These are phyloP conservation scores for Podargus strigoides DNA, from an alignment of 2,797 vertebrate genomes.

Conservation along the genomic window DNA sequence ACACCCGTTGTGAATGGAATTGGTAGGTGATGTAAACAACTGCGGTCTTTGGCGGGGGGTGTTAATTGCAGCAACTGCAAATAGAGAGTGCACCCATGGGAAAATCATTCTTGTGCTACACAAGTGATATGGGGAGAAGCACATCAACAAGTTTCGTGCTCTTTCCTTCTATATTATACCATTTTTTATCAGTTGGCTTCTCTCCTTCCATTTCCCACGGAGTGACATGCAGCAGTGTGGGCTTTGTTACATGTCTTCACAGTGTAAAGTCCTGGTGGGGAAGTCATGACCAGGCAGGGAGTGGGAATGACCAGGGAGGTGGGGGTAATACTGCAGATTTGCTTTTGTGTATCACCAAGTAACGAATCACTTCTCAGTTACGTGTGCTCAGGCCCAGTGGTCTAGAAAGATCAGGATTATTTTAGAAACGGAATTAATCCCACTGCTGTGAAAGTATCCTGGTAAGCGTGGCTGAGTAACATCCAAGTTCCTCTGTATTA, in stretches of 20 bases:
- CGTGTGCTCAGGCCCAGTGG: background rate
- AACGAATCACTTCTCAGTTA: background rate
- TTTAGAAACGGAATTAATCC: background rate
- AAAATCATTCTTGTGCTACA: background rate
- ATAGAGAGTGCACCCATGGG: background rate
- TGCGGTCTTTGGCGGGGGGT: background rate
- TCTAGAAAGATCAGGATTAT: background rate
- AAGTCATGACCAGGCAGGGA: background rate
- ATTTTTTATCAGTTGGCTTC: background rate
- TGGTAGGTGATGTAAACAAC: constrained; percentile 77
- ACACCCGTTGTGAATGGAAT: constrained; percentile 80
- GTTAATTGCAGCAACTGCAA: background rate
- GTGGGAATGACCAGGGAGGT: background rate
- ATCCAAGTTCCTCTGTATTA: background rate
- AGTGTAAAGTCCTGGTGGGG: background rate
- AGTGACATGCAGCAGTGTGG: background rate
- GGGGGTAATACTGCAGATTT: background rate
- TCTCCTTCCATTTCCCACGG: background rate
- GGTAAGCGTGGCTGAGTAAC: background rate
- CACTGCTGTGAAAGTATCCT: background rate
- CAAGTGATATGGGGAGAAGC: background rate
- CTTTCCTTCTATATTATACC: background rate
- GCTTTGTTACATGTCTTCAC: background rate
- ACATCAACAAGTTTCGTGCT: background rate
- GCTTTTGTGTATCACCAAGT: background rate